Conservation (phyloP, 2,797 vertebrate genomes). For the Gallinago nigripennis region DNA sequence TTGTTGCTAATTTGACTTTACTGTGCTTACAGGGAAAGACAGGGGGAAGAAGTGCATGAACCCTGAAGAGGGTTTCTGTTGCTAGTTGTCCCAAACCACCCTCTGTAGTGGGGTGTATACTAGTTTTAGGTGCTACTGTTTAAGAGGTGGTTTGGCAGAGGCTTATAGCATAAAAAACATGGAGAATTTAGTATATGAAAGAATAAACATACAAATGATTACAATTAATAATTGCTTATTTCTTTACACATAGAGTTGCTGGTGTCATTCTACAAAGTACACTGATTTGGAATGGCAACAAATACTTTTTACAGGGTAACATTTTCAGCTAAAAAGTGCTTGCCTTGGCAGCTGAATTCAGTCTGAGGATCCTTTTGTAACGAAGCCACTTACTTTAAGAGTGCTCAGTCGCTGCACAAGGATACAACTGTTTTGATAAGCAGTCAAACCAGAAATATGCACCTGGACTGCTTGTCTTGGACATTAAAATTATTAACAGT, state of each 20-base stretch:
- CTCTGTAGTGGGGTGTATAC: no score
- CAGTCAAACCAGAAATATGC: background rate
- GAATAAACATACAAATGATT: background rate
- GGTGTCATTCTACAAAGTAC: conserved; percentile 30
- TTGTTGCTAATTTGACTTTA: background rate
- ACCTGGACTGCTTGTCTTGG: background rate
- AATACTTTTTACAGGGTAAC: background rate
- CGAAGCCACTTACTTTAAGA: background rate
- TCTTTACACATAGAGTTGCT: conserved; percentile 42
- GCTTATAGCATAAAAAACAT: background rate
- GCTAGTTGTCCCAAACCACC: background rate
- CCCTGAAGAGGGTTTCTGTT: background rate
- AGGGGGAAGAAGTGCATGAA: background rate
- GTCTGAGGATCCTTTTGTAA: background rate
- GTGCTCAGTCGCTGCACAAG: background rate
- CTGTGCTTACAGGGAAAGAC: no score
- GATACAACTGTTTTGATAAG: background rate
- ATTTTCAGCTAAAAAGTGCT: background rate
- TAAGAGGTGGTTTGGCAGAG: background rate
- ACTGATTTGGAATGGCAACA: background rate
- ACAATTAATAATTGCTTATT: conserved; percentile 32
- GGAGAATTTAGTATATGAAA: background rate
- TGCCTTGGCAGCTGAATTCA: background rate
- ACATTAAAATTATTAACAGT: background rate
- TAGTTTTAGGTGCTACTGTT: background rate